A percentile compares a stretch with the other conserved stretches of the same genome.
These are phyloP conservation scores for Anoncus sp. DNA, from an alignment of 2,888 invertebrate species.

Conservation along the genomic window DNA sequence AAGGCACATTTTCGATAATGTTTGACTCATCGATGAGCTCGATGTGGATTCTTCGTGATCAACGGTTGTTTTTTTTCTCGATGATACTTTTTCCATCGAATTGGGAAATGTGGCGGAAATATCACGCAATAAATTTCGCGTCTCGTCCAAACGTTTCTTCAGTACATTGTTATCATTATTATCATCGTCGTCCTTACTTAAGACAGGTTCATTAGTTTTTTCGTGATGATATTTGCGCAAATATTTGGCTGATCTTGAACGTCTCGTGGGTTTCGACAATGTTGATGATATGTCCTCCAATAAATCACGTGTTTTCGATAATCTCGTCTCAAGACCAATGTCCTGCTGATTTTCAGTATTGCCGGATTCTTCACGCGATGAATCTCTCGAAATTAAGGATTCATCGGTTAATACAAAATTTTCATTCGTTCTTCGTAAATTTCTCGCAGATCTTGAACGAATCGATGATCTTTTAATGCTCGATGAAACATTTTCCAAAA, in stretches of 20 bases:
- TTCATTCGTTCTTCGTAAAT: slow-evolving; percentile 44
- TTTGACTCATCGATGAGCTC: slow-evolving; percentile 43
- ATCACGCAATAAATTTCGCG: slow-evolving; percentile 70
- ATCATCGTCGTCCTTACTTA: slow-evolving; percentile 11
- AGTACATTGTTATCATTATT: slow-evolving; percentile 60
- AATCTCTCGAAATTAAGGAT: neutral
- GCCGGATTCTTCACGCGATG: neutral
- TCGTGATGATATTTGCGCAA: slow-evolving; percentile 34
- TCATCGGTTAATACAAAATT: too few species aligned
- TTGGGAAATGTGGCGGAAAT: slow-evolving; percentile 68
- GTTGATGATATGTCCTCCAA: slow-evolving; percentile 55
- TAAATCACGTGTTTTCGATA: slow-evolving; percentile 52
- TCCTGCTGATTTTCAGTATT: slow-evolving; percentile 1
- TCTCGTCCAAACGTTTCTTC: slow-evolving; percentile 70
- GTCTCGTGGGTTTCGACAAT: slow-evolving; percentile 49
- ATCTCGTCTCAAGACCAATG: slow-evolving; percentile 35
- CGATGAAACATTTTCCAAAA: slow-evolving; percentile 60
- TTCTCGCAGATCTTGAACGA: slow-evolving; percentile 61
- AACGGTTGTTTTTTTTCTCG: slow-evolving; percentile 36
- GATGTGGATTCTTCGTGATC: slow-evolving; percentile 43
- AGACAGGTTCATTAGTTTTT: too few species aligned
- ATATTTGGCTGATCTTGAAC: slow-evolving; percentile 56
- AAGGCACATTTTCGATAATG: slow-evolving; percentile 68
- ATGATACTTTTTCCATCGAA: slow-evolving; percentile 63
- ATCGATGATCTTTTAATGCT: slow-evolving; percentile 39